Base-by-base conservation (phyloP, 2,113 vertebrate species). In the Melanocharis versteri region DNA sequence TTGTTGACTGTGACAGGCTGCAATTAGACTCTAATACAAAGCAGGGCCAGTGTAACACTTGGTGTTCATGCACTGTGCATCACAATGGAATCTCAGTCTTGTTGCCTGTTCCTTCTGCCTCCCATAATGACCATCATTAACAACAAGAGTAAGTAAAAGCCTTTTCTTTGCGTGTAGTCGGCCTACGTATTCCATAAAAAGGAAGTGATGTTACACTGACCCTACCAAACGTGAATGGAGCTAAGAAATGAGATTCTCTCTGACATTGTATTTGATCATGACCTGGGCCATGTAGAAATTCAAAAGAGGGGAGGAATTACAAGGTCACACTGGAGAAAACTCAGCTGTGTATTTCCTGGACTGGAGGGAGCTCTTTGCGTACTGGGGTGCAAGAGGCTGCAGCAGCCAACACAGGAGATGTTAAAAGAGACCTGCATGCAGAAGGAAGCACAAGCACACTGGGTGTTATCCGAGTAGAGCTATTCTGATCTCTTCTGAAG, bases 1-100 rank as follows among this genome's bases (percentile, higher is more conserved):
- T 90, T 83, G 88, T 69, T 95, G 92, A 56, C 66, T 62, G 51
- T 73, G 83, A 80, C 82, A 86, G 80, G 72, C 77, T 94, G 87
- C 75, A 95, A 92, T 96, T 93, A 91, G 71, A 48, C 64, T 90
- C 44, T 30, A 86, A 57, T 50, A 42, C 18, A 91, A 92, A 81
- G 83, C 80, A 77, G 72, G 42, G 62, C 37, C 62, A 60, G 57
- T 11, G 13, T 60, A 90, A 72, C 14, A 15, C 86, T 87, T 48
- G 2, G 4, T 83, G 71, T 54, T 89, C 87, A 57, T 91, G 60
- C 45, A n/a, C 71, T 45, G 51, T 45, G 57, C 76, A 64, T 94
- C 76, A 61, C 86, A 86, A 77, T 27, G 14, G 68, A 64, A 78
- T 54, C 71, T 89, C 11, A 3, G 62, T 54, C 85, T n/a, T 64